These are phyloP conservation scores for Hyphantria cunea DNA, from an alignment of 1,140 invertebrate species.

Conservation along the genomic window DNA sequence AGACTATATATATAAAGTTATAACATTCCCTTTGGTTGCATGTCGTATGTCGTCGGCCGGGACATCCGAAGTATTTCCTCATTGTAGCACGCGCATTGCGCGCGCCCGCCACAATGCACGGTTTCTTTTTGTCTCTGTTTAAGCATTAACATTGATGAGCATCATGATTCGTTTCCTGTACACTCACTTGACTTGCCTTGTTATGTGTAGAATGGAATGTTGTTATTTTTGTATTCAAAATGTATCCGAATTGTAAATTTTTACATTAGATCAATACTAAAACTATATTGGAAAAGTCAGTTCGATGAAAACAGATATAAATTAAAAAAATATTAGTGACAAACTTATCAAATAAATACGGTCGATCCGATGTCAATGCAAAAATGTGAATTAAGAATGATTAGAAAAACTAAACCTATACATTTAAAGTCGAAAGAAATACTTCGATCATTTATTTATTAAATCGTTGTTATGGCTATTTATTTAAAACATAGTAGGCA, in stretches of 20 bases:
- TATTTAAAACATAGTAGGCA: too few relatives aligned
- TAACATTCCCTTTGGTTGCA: slow-evolving; percentile 5
- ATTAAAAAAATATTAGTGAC: too few relatives aligned
- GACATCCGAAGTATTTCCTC: slow-evolving; percentile 61
- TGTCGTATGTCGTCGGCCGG: slow-evolving; percentile 26
- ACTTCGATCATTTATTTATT: too few relatives aligned
- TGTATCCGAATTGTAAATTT: not conserved
- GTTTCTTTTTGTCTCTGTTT: slow-evolving; percentile 47
- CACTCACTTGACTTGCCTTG: not conserved
- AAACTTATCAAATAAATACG: too few relatives aligned
- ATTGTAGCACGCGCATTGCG: slow-evolving; percentile 50
- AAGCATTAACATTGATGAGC: slow-evolving; percentile 31
- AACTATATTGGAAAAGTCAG: too few relatives aligned
- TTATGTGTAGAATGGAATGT: not conserved
- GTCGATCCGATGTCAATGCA: too few relatives aligned
- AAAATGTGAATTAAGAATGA: too few relatives aligned
- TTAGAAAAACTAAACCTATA: too few relatives aligned
- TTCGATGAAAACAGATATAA: too few relatives aligned
- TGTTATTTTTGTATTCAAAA: not conserved
- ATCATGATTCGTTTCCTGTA: slow-evolving; percentile 27
- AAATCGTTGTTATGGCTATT: too few relatives aligned
- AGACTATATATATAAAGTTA: not conserved
- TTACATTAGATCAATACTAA: not conserved
- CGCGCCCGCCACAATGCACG: slow-evolving; percentile 1
- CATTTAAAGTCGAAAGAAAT: too few relatives aligned